Base-by-base conservation (phyloP, 2,888 invertebrate genomes). In the Nebria salina region DNA sequence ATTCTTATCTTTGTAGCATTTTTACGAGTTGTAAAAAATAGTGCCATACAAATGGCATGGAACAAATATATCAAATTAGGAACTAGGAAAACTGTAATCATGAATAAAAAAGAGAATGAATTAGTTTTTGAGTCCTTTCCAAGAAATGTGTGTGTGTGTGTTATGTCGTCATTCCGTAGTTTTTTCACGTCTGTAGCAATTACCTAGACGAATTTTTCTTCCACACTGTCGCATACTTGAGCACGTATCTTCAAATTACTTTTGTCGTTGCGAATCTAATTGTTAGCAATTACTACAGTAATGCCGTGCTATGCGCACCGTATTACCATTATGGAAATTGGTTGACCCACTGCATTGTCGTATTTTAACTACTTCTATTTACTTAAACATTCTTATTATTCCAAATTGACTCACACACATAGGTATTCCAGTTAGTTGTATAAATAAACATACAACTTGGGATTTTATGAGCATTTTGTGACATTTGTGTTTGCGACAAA, bases 231-330 rank as follows among this genome's bases (percentile, higher is more conserved):
- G 73, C 26, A 70, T 80, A 54, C 75, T 75, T 54, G 72, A 70
- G 72, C 80, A 80, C 80, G 80, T 80, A 80, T 80, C 80, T 80
- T 80, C 80, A 80, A 80, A 80, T 80, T 80, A 80, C 80, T 80
- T 80, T 70, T 75, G 80, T 75, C 80, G 80, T 70, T 70, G 54
- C 13, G 75, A 80, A 80, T 80, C 75, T 80, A 80, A 80, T 80
- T 80, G 80, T 80, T 80, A 75, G 80, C 73, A 80, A 80, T 80
- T 80, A 75, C 75, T 75, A 20, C 65, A 42, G 75, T 80, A 80
- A 80, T 80, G 80, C 75, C 54, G 64, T 65, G 70, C 70, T 75
- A 75, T 80, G 65, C 34, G 54, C 75, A 72, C 20, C 68, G 70
- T 70, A 80, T 80, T 80, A 80, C 75, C 80, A 80, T 80, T 75